Base-by-base conservation (phyloP, 1,140 invertebrate genomes). In the Apis florea region DNA sequence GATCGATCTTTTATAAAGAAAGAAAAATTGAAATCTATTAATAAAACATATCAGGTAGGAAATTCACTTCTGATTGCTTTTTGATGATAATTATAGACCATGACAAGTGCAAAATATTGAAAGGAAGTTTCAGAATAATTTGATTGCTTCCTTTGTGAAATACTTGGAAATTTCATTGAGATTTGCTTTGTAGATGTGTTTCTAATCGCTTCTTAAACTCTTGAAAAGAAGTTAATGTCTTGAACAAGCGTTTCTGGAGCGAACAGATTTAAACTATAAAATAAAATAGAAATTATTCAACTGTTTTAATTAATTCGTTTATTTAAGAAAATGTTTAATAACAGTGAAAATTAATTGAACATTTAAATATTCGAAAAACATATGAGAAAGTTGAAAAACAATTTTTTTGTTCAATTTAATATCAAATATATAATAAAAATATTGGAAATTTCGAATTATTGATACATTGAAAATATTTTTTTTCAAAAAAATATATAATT, bases 231-330 rank as follows among this genome's bases (percentile, higher is more conserved):
- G 21, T 72, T n/a, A 58, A 58, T 21, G 70, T 24, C 19, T 58
- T 19, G 54, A 59, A 72, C 54, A 40, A 17, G 11, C 15, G 70
- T 72, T 72, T 58, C 70, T 72, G 31, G 70, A 58, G 70, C 70
- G 19, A 26, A 56, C 26, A 58, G 19, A 71, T 40, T 56, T 4
- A 72, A 56, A n/a, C 13, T 0, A 31, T n/a, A 4, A 10, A 31
- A 56, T 26, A 26, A 2, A 54, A 17, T 12, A 13, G 19, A 72
- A 8, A 49, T 54, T 71, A 40, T 64, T 40, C 10, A 40, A 6
- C 11, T 21, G 21, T 40, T 53, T 69, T 53, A 69, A 26, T 69
- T 69, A 26, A 69, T 26, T 6, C 17, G 21, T 56, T 40, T 71
- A 24, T 10, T 24, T 17, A 10, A 53, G 4, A 40, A 11, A 8